Conservation (phyloP, 2,113 vertebrate species). For the Nymphicus hollandicus region DNA sequence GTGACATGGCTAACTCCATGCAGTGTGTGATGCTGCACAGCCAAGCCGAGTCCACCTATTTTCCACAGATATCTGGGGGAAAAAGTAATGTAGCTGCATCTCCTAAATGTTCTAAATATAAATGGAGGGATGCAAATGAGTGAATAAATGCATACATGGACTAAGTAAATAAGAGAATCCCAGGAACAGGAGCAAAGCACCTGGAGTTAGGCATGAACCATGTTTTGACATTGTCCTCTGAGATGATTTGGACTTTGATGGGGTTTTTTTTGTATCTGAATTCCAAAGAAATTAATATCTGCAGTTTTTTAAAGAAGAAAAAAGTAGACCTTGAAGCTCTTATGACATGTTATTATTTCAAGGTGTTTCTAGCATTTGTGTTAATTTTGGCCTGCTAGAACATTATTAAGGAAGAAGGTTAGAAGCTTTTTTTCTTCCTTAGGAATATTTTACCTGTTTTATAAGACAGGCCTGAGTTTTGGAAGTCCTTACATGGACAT, state of each 20-base stretch:
- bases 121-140: conserved; percentile 34
- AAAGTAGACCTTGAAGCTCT: not conserved
- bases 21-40: not conserved
- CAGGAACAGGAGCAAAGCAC: conserved; percentile 37
- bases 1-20: not conserved
- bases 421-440: not conserved
- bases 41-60: not conserved
- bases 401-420: not conserved
- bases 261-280: conserved; percentile 31
- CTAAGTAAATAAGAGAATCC: conserved; percentile 30
- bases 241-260: conserved; percentile 7
- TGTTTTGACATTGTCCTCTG: conserved; percentile 30
- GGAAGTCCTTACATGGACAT: not conserved
- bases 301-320: not conserved
- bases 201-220: conserved; percentile 18
- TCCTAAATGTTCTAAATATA: not conserved
- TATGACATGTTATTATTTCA: not conserved
- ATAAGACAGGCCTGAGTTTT: not conserved
- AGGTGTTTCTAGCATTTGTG: not conserved
- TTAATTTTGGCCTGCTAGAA: not conserved
- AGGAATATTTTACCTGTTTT: not conserved
- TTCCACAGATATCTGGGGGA: not conserved
- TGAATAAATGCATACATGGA: conserved; percentile 40
- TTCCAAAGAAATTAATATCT: conserved; percentile 4
- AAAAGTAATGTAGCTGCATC: not conserved